Conservation (phyloP, 35 echinoderm and acorn worm species). For the Heliocidaris tuberculata region DNA sequence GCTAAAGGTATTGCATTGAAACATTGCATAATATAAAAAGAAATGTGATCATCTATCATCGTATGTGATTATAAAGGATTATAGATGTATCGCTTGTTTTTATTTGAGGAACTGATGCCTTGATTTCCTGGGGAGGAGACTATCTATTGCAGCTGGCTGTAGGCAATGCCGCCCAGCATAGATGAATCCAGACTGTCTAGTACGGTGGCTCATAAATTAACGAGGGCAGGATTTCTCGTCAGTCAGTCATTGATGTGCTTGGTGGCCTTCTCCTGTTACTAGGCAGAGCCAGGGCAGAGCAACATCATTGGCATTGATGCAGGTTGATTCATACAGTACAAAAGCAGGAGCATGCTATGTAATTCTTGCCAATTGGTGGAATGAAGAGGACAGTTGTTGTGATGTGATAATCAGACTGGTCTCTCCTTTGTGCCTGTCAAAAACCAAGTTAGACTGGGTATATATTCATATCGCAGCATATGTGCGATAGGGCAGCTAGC, state of each 20-base stretch:
- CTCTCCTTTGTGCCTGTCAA: neutral
- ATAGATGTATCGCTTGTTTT: too few relatives aligned
- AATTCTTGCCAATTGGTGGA: conserved; percentile 1
- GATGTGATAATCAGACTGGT: neutral
- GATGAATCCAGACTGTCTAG: neutral
- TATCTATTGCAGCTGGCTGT: neutral
- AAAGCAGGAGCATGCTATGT: neutral
- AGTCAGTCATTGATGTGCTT: neutral
- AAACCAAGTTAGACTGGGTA: neutral
- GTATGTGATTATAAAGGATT: too few relatives aligned
- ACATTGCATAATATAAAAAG: too few relatives aligned
- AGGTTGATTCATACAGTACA: neutral
- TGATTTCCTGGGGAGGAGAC: neutral
- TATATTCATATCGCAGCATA: neutral
- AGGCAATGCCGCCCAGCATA: neutral
- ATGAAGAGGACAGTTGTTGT: conserved; percentile 3
- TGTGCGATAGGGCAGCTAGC: neutral
- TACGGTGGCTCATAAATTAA: conserved; percentile 4
- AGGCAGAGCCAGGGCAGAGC: neutral
- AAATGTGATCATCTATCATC: too few relatives aligned
- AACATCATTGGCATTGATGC: neutral
- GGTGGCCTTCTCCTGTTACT: neutral
- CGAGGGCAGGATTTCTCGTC: neutral
- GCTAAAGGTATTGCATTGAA: too few relatives aligned
- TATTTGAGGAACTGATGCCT: neutral